phyloP scores from a whole-genome alignment of 2,888 invertebrate genomes.

The Augiades crinisus region DNA sequence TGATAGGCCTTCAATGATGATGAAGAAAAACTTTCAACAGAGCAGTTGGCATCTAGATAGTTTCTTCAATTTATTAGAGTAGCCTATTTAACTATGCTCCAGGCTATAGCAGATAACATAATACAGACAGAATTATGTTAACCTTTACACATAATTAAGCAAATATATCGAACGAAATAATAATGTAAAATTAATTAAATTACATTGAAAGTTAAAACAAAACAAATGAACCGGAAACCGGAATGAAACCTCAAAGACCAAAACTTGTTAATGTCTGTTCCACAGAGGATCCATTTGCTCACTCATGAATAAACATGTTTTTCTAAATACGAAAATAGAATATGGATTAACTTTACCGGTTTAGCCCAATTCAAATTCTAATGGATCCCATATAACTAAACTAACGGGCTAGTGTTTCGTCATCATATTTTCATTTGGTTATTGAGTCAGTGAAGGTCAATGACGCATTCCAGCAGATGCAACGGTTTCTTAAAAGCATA shows the following conservation, averaged over 20 bases:
- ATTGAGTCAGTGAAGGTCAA: conserved; percentile 20
- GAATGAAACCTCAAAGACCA: neutral
- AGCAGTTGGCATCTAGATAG: too few relatives aligned
- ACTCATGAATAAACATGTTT: neutral
- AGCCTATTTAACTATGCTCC: too few relatives aligned
- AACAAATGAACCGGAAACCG: too few relatives aligned
- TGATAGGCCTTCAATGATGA: too few relatives aligned
- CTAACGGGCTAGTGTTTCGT: neutral
- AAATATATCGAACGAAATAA: too few relatives aligned
- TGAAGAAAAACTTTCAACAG: too few relatives aligned
- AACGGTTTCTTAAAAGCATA: conserved; percentile 17
- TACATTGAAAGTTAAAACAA: too few relatives aligned
- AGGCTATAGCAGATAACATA: too few relatives aligned
- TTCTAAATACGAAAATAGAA: neutral
- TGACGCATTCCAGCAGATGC: conserved; percentile 32
- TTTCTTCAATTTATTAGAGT: too few relatives aligned
- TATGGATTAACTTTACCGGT: neutral
- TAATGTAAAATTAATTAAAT: too few relatives aligned
- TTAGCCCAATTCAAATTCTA: neutral
- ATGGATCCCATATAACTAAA: neutral
- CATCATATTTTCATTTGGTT: neutral
- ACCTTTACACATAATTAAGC: too few relatives aligned
- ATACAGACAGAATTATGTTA: too few relatives aligned
- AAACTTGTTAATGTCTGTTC: neutral
- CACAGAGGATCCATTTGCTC: neutral